Evolutionary conservation across 2,888 invertebrate genomes (phyloP).

Genomic region (Macaria liturata): DNA sequence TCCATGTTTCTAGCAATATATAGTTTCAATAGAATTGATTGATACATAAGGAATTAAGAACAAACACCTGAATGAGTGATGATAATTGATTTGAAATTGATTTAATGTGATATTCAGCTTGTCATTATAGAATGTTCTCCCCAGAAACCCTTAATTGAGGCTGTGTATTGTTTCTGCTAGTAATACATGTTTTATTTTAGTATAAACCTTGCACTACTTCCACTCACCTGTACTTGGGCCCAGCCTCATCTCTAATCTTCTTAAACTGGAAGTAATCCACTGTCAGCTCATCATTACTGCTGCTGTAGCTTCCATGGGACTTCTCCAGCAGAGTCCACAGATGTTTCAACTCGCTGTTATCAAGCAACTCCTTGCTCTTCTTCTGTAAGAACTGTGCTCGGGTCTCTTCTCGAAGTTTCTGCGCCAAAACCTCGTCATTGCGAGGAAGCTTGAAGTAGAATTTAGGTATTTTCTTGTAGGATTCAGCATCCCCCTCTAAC

Average conservation of each 20-base stretch:
- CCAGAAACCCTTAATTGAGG: too few relatives aligned
- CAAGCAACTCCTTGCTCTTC: conserved; percentile 91
- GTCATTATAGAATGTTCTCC: too few relatives aligned
- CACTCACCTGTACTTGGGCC: conserved; percentile 87
- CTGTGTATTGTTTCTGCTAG: too few relatives aligned
- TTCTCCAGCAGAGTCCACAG: conserved; percentile 93
- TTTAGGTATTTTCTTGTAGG: conserved; percentile 86
- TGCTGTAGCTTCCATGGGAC: conserved; percentile 89
- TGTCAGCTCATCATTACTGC: conserved; percentile 89
- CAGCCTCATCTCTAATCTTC: conserved; percentile 89
- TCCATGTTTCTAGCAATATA: too few relatives aligned
- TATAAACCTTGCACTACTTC: too few relatives aligned
- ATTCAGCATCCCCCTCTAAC: conserved; percentile 70
- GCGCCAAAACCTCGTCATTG: conserved; percentile 89
- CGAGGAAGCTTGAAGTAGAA: conserved; percentile 91
- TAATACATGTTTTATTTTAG: too few relatives aligned
- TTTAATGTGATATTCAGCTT: too few relatives aligned
- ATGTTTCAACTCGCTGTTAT: conserved; percentile 93
- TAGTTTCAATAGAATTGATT: too few relatives aligned
- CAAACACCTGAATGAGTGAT: too few relatives aligned
- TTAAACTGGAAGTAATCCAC: conserved; percentile 94
- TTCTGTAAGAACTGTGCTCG: conserved; percentile 94
- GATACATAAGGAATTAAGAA: too few relatives aligned
- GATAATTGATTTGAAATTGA: too few relatives aligned
- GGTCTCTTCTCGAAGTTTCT: conserved; percentile 94